Evolutionary conservation across 1,140 invertebrate genomes (phyloP), one percentile per base, ranked within the genome.

Genomic region (Meloidogyne exigua): DNA sequence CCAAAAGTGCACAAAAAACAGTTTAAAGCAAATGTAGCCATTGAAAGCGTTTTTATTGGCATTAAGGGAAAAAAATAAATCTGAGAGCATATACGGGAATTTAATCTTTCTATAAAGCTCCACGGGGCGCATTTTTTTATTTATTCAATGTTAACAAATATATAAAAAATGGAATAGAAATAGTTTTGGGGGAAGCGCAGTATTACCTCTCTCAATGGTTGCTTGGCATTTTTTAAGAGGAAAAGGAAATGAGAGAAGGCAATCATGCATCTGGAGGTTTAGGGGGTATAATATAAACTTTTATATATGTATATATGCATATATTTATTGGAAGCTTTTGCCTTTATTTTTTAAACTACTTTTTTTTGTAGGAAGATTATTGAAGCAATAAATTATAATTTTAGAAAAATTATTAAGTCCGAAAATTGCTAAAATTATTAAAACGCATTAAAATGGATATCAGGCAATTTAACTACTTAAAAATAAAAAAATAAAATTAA

Each of bases 31-130:
- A 57, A 57, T 57, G 18, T 57, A 57, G 49, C 9, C 18, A n/a
- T 44, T 15, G 42, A 44, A 44, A n/a, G n/a, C 18, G 18, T n/a
- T 32, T 57, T 57, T 57, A 18, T 18, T 57, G n/a, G 13, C 42
- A 15, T 57, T 57, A 57, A 57, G n/a, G 49, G 18, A n/a, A 57
- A 57, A 57, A 57, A 57, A 57, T 18, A 57, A 57, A 57, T 57
- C 49, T 57, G 49, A 57, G 49, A 49, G 44, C 18, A 49, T 49
- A 18, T n/a, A 57, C 18, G 49, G 49, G 49, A 57, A 57, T 57
- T 57, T 57, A 57, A 57, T 57, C 49, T 57, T 57, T 57, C 49
- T 57, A 57, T 57, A 57, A 57, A 57, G 49, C 49, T 57, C 18
- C n/a, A n/a, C 49, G 49, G 49, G 49, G 49, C 18, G n/a, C 49